phyloP scores from a whole-genome alignment of 2,113 vertebrate genomes.

The Willisornis vidua region DNA sequence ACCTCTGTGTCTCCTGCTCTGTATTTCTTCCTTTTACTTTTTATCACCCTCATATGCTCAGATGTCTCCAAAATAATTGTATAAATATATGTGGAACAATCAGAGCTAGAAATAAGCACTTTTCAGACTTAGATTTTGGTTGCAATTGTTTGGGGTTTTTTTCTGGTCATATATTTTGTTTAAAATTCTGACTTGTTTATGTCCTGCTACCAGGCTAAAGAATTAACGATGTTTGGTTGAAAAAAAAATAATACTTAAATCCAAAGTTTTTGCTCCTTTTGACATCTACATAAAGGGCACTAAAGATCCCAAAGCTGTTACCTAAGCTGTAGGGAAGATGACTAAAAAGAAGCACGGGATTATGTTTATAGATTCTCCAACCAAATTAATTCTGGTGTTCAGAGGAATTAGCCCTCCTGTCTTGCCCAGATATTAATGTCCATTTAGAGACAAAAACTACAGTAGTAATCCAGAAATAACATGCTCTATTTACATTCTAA shows the following conservation, averaged over 20 bases:
- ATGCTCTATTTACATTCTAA: not conserved
- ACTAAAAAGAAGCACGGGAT: not conserved
- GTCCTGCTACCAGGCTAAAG: not conserved
- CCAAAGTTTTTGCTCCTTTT: not conserved
- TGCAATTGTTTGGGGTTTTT: accelerated
- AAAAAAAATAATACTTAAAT: not conserved
- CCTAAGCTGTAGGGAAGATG: not conserved
- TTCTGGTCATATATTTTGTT: not conserved
- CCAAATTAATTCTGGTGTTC: not conserved
- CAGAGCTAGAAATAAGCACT: not conserved
- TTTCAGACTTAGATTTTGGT: not conserved
- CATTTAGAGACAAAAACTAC: not conserved
- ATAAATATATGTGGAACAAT: not conserved
- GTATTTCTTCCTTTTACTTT: not conserved
- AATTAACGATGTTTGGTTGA: not conserved
- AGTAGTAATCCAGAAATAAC: not conserved
- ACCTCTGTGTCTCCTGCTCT: not conserved
- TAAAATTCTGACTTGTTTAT: not conserved
- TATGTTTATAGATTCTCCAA: not conserved
- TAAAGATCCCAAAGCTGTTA: not conserved
- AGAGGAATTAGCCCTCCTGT: not conserved
- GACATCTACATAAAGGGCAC: not conserved
- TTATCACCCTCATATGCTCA: not conserved
- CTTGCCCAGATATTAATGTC: not conserved
- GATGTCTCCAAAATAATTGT: not conserved